Conservation (phyloP, 2,888 invertebrate species). For the Synergus umbraculus region DNA sequence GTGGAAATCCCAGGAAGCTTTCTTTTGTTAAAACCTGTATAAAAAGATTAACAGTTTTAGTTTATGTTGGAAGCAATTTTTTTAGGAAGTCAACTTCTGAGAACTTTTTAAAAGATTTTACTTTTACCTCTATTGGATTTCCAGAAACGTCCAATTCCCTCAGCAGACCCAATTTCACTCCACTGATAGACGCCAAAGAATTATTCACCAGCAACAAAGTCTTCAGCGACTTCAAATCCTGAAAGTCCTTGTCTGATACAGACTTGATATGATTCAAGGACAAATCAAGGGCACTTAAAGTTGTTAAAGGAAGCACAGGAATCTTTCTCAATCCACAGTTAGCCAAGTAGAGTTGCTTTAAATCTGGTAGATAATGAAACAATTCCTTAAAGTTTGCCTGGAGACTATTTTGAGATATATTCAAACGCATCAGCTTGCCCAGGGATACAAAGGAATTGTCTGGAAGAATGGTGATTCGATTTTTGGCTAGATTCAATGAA, state of each 20-base stretch:
- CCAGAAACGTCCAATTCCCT: slow-evolving; percentile 88
- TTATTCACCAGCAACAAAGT: slow-evolving; percentile 88
- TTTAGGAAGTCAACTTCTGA: too few relatives aligned
- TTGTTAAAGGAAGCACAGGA: slow-evolving; percentile 87
- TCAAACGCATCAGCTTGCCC: slow-evolving; percentile 87
- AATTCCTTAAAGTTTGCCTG: slow-evolving; percentile 89
- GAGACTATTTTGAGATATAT: slow-evolving; percentile 88
- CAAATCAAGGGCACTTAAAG: slow-evolving; percentile 88
- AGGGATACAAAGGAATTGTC: slow-evolving; percentile 93
- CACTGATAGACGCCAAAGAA: slow-evolving; percentile 86
- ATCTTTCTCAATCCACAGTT: slow-evolving; percentile 87
- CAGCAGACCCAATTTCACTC: slow-evolving; percentile 84
- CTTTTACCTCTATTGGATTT: slow-evolving; percentile 85
- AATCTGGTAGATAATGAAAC: slow-evolving; percentile 90
- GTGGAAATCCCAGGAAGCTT: slow-evolving; percentile 85
- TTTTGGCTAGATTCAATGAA: slow-evolving; percentile 87
- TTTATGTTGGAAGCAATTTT: too few relatives aligned
- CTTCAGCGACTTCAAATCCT: slow-evolving; percentile 85
- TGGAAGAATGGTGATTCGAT: slow-evolving; percentile 90
- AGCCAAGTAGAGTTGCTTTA: slow-evolving; percentile 87
- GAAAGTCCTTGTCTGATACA: slow-evolving; percentile 84
- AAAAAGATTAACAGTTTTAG: slow-evolving; percentile 1
- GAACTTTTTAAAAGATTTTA: slow-evolving; percentile 11
- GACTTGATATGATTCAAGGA: slow-evolving; percentile 86
- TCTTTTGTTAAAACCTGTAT: slow-evolving; percentile 84